Percentiles rank a stretch among this genome's conserved stretches.
Conservation (phyloP, 2,113 vertebrate species). For the Felis chaus region DNA sequence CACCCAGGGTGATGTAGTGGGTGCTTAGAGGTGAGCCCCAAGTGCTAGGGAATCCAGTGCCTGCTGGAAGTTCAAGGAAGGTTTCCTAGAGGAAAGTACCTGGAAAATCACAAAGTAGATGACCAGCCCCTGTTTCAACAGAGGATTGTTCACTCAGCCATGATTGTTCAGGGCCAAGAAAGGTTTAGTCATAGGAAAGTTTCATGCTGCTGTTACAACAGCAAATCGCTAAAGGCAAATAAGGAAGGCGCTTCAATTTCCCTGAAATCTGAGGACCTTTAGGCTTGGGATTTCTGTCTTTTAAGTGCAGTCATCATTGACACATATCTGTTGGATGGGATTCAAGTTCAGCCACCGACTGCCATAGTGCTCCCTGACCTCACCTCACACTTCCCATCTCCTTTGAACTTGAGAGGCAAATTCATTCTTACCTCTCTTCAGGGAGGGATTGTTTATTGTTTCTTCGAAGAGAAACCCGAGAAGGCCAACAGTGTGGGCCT, state of each 20-base stretch:
- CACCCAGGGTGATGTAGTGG: background rate
- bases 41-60: background rate
- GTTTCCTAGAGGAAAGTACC: background rate
- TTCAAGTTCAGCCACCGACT: conserved; percentile 51
- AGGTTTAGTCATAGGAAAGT: background rate
- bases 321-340: conserved; percentile 52
- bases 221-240: background rate
- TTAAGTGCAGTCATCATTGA: conserved; percentile 50
- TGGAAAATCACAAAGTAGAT: background rate
- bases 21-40: background rate
- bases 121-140: background rate
- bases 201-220: background rate
- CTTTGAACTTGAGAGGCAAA: conserved; percentile 73
- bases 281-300: conserved; percentile 44
- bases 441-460: conserved; percentile 73
- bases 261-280: conserved; percentile 54
- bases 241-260: conserved; percentile 14
- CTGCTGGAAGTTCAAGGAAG: background rate
- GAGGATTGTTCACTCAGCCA: background rate
- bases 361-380: conserved; percentile 53
- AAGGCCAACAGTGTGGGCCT: conserved; percentile 57
- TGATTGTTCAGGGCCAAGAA: background rate
- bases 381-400: conserved; percentile 59
- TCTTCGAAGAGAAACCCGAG: conserved; percentile 69
- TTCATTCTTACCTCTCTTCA: conserved; percentile 45